Evolutionary conservation across 2,113 vertebrate species (phyloP).

Genomic region (Lophotis ruficrista): DNA sequence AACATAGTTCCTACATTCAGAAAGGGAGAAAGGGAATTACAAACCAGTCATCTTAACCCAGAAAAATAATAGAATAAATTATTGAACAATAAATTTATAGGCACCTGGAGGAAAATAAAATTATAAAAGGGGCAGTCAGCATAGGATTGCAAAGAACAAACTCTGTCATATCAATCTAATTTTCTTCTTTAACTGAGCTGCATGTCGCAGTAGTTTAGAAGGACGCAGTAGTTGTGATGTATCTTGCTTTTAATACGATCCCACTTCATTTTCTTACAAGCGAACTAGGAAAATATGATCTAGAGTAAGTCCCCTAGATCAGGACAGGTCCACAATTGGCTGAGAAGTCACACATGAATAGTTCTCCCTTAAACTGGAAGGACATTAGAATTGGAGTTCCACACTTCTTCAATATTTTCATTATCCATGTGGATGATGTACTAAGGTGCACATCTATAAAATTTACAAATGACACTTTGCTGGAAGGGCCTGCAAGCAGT

Average conservation of each 20-base stretch:
- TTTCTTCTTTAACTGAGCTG: not conserved
- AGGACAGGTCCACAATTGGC: not conserved
- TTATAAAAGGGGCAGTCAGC: not conserved
- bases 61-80: conserved; percentile 3
- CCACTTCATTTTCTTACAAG: not conserved
- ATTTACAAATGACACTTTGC: conserved; percentile 42
- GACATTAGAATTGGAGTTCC: conserved; percentile 23
- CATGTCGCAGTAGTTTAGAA: not conserved
- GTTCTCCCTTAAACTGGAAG: conserved; percentile 48
- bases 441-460: conserved; percentile 58
- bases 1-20: not conserved
- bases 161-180: not conserved
- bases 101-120: conserved; percentile 4
- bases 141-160: not conserved
- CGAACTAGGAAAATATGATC: not conserved
- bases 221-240: not conserved
- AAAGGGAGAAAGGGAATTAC: not conserved
- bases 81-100: conserved; percentile 3
- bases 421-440: conserved; percentile 57
- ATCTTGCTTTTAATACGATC: not conserved
- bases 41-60: not conserved
- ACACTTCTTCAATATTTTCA: conserved; percentile 54
- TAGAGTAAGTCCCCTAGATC: not conserved
- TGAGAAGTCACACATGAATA: conserved; percentile 36
- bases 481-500: conserved; percentile 33